Conservation (phyloP, 2,888 invertebrate genomes). For the Choreutis nemorana region DNA sequence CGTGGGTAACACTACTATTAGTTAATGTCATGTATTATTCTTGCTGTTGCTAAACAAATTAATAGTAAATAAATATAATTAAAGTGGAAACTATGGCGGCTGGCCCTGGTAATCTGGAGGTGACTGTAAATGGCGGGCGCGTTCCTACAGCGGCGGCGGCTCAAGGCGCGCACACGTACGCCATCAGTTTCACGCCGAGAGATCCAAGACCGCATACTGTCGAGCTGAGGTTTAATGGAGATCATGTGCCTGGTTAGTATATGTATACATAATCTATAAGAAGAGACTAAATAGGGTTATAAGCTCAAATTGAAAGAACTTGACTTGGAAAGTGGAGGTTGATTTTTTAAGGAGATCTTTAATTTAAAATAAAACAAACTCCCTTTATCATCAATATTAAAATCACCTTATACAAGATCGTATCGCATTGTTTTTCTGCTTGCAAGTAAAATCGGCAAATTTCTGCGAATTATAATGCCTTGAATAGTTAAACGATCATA, state of each 20-base stretch:
- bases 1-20: no score
- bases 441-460: no score
- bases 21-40: no score
- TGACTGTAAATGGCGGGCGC: constrained; percentile 96
- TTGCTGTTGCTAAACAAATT: background rate
- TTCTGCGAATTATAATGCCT: no score
- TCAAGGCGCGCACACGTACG: constrained; percentile 95
- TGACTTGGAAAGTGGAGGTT: no score
- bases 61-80: background rate
- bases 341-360: no score
- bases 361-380: no score
- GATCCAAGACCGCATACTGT: constrained; percentile 92
- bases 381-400: no score
- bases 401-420: no score
- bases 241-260: constrained; percentile 85
- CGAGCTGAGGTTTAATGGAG: constrained; percentile 94
- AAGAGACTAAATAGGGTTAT: background rate
- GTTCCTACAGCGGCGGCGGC: constrained; percentile 97
- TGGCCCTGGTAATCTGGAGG: constrained; percentile 97
- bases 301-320: no score
- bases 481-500: no score
- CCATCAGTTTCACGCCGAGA: constrained; percentile 95
- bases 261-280: background rate
- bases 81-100: constrained; percentile 97
- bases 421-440: no score